Evolutionary conservation across 2,888 invertebrate species (phyloP).

Genomic region (Heliconius hortense): DNA sequence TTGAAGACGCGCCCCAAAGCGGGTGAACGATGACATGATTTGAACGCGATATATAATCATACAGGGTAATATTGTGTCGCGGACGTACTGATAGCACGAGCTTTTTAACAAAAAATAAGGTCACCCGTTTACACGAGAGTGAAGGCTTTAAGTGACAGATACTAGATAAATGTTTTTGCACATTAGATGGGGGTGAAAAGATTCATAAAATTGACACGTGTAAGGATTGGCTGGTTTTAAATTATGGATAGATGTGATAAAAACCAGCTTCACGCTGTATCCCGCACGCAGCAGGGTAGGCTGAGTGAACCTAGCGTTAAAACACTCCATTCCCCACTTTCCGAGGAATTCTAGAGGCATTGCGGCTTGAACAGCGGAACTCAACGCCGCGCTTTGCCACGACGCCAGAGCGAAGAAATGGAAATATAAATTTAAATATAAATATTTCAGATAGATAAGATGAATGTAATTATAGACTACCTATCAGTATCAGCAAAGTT

Average conservation of each 20-base stretch:
- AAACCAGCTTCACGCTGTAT: too few species aligned
- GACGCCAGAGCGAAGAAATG: too few species aligned
- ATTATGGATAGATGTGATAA: slow-evolving; percentile 48
- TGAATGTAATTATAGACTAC: slow-evolving; percentile 66
- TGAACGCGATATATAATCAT: slow-evolving; percentile 72
- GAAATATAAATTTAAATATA: too few species aligned
- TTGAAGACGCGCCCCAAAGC: slow-evolving; percentile 60
- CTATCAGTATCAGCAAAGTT: slow-evolving; percentile 57
- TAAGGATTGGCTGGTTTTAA: slow-evolving; percentile 34
- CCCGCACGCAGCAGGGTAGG: too few species aligned
- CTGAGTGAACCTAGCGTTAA: too few species aligned
- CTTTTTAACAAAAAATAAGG: slow-evolving; percentile 78
- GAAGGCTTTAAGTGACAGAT: slow-evolving; percentile 79
- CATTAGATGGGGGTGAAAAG: slow-evolving; percentile 67
- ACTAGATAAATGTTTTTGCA: slow-evolving; percentile 79
- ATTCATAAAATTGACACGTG: slow-evolving; percentile 52
- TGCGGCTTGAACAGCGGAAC: too few species aligned
- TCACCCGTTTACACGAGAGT: slow-evolving; percentile 77
- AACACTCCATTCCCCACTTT: too few species aligned
- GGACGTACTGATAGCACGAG: slow-evolving; percentile 73
- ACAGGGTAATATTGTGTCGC: slow-evolving; percentile 76
- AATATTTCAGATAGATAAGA: slow-evolving; percentile 41
- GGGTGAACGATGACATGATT: slow-evolving; percentile 76
- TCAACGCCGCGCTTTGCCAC: too few species aligned
- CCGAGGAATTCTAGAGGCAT: too few species aligned